Conservation (phyloP, 2,888 invertebrate genomes). For the Syrphus vitripennis region DNA sequence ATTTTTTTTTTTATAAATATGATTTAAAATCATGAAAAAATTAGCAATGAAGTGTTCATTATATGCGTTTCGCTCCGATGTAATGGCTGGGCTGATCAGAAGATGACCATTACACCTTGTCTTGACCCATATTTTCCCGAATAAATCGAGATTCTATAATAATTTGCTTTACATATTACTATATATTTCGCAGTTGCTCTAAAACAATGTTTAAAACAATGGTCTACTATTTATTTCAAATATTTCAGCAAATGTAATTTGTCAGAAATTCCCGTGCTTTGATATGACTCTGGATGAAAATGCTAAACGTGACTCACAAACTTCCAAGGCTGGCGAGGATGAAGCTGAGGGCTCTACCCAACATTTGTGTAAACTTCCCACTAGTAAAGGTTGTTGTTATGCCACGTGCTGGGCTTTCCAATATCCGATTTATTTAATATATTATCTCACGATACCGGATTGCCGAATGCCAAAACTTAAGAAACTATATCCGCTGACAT, state of each 20-base stretch:
- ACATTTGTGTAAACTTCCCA: slow-evolving; percentile 74
- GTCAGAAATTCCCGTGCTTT: slow-evolving; percentile 33
- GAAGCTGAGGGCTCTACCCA: neutral
- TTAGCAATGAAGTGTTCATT: no score
- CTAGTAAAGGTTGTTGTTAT: slow-evolving; percentile 82
- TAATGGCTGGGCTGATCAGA: no score
- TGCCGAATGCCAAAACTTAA: slow-evolving; percentile 83
- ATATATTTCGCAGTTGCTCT: no score
- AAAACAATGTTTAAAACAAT: no score
- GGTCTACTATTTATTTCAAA: neutral
- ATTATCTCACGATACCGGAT: slow-evolving; percentile 90
- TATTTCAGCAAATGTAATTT: slow-evolving; percentile 12
- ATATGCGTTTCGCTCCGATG: no score
- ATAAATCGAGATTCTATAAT: no score
- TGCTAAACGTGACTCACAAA: slow-evolving; percentile 7
- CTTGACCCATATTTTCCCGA: no score
- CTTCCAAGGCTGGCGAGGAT: slow-evolving; percentile 12
- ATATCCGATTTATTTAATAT: slow-evolving; percentile 88
- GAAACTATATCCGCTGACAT: slow-evolving; percentile 86
- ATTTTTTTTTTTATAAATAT: no score
- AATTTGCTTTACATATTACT: no score
- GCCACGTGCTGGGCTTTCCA: slow-evolving; percentile 85
- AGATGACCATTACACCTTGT: no score
- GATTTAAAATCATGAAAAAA: no score
- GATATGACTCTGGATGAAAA: slow-evolving; percentile 18